These are phyloP conservation scores for Calameuta filiformis DNA, from an alignment of 2,888 invertebrate genomes.

Conservation along the genomic window DNA sequence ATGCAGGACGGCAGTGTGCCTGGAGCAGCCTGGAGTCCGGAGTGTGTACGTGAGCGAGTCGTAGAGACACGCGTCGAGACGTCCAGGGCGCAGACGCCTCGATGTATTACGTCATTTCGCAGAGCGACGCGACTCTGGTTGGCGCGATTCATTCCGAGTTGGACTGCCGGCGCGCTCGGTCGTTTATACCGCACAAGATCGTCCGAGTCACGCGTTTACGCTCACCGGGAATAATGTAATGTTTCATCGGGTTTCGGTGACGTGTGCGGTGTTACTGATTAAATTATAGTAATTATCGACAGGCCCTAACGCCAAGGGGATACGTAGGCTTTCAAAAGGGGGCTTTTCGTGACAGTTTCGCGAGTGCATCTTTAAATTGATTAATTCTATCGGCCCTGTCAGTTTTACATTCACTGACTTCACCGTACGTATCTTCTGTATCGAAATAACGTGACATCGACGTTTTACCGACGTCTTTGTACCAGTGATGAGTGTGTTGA, in stretches of 20 bases:
- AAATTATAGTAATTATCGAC: not conserved
- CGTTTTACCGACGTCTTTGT: not conserved
- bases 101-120: constrained; percentile 23
- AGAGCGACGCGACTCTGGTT: constrained; percentile 9
- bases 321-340: not conserved
- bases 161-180: constrained; percentile 49
- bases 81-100: constrained; percentile 28
- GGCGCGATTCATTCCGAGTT: constrained; percentile 48
- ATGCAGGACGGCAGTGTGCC: not conserved
- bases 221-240: not conserved
- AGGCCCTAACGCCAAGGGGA: not conserved
- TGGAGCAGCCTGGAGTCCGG: not conserved
- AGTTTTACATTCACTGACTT: not conserved
- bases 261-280: not conserved
- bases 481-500: not conserved
- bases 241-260: not conserved
- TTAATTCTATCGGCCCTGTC: not conserved
- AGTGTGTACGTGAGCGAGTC: not conserved
- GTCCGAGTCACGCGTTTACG: not conserved
- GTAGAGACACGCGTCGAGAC: constrained; percentile 29
- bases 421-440: not conserved
- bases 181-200: constrained; percentile 13
- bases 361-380: not conserved
- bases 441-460: not conserved
- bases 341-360: not conserved